Evolutionary conservation across 2,888 invertebrate species (phyloP).

Genomic region (Ochropleura plecta): DNA sequence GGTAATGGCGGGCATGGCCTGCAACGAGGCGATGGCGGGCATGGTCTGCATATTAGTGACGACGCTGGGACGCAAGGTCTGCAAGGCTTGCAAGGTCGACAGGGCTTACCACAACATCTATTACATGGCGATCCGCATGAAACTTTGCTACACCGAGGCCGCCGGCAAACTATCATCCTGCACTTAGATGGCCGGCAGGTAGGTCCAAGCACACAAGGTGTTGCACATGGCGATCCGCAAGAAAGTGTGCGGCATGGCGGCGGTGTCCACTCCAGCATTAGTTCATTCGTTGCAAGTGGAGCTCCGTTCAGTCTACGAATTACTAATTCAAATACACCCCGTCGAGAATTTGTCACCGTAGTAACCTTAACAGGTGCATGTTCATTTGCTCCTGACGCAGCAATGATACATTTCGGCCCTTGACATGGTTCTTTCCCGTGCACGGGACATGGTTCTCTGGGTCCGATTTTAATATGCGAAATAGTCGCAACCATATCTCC

Average conservation of each 20-base stretch:
- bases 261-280: conserved; percentile 88
- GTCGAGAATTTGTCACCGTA: conserved; percentile 80
- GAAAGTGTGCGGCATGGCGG: conserved; percentile 74
- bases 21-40: background rate
- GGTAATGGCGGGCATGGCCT: background rate
- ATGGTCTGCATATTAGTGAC: conserved; percentile 7
- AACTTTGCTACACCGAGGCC: conserved; percentile 48
- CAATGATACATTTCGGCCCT: conserved; percentile 81
- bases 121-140: conserved; percentile 59
- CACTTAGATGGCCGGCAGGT: conserved; percentile 42
- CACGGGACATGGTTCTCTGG: conserved; percentile 79
- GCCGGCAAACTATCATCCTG: conserved; percentile 52
- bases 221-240: conserved; percentile 44
- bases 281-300: conserved; percentile 84
- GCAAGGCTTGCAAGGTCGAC: conserved; percentile 42
- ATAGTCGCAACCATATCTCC: conserved; percentile 81
- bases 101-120: conserved; percentile 44
- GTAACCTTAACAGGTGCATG: conserved; percentile 82
- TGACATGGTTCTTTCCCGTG: conserved; percentile 80
- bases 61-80: conserved; percentile 34
- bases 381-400: conserved; percentile 70
- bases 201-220: conserved; percentile 38
- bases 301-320: conserved; percentile 84
- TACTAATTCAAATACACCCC: conserved; percentile 86
- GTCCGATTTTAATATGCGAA: conserved; percentile 83